These are phyloP conservation scores for Troides helena DNA, from an alignment of 2,888 invertebrate species.

Conservation along the genomic window DNA sequence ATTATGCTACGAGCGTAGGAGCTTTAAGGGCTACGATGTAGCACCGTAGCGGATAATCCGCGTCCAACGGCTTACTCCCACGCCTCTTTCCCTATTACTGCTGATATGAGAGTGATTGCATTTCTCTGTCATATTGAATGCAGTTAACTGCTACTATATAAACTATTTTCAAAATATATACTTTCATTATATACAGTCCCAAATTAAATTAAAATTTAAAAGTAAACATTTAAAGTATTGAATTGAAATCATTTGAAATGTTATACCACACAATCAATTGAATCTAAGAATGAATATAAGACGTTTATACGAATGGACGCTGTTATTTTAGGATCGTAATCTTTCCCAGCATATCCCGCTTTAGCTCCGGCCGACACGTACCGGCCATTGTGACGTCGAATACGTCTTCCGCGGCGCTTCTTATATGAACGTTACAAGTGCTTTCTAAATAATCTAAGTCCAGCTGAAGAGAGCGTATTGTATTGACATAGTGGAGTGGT, in stretches of 20 bases:
- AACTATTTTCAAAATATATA: too few relatives aligned
- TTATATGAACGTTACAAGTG: constrained; percentile 82
- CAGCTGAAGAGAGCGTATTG: constrained; percentile 80
- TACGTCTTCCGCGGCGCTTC: constrained; percentile 77
- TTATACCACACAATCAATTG: constrained; percentile 49
- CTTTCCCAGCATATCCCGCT: constrained; percentile 72
- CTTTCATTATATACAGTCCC: too few relatives aligned
- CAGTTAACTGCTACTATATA: constrained; percentile 48
- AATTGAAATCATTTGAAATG: constrained; percentile 3
- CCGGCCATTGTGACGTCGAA: constrained; percentile 77
- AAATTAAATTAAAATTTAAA: not conserved
- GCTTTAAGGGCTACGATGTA: constrained; percentile 62
- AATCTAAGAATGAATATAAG: constrained; percentile 67
- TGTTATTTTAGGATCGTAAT: constrained; percentile 81
- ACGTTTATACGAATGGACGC: constrained; percentile 67
- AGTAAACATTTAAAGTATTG: not conserved
- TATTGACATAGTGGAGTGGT: constrained; percentile 81
- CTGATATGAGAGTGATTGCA: constrained; percentile 66
- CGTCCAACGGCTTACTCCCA: constrained; percentile 71
- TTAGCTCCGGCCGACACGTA: constrained; percentile 74
- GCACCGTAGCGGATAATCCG: constrained; percentile 71
- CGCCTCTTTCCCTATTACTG: constrained; percentile 53
- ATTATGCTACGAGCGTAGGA: constrained; percentile 63
- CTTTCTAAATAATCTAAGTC: constrained; percentile 82
- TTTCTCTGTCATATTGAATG: constrained; percentile 72